Evolutionary conservation across 64 coral and sea anemone species (phyloP), one percentile per base, ranked within the genome.

Genomic region (Exaiptasia diaphana): DNA sequence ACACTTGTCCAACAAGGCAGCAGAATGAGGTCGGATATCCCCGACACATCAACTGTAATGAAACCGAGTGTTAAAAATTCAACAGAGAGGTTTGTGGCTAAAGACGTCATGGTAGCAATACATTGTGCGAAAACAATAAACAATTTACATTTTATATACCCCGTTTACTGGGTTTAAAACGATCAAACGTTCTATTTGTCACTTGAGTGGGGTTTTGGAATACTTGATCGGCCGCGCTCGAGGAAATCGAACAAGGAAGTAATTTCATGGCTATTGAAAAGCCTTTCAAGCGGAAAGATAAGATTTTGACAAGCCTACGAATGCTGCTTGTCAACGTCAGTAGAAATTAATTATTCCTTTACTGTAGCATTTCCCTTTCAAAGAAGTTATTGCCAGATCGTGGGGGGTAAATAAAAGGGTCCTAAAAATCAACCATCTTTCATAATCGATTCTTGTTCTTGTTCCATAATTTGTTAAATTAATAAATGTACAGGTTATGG

Each of bases 381-480:
- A 35, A 65, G 33, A 38, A 20, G 61, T 65, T 28, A 65, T 65
- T 65, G 61, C 15, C 61, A 2, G 30, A 37, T 28, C 61, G n/a
- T n/a, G n/a, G n/a, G 13, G 61, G 61, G 26, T 5, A 32, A 35
- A 35, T 65, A 65, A 20, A 65, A 20, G 61, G 61, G 22, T 32
- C 38, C 28, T 35, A 18, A n/a, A n/a, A n/a, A n/a, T n/a, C n/a
- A n/a, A n/a, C n/a, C n/a, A n/a, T n/a, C n/a, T 14, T 61, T 65
- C 26, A 65, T 65, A 35, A 65, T 65, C 30, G 61, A 65, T 65
- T 65, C 61, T 65, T 65, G 61, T n/a, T 35, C 15, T 65, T 13
- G 61, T 65, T 20, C 32, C 38, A 65, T 65, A 38, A 65, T 65
- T 65, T 65, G 61, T 35, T 18, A 65, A 65, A 65, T 65, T 35